Evolutionary conservation across 2,888 invertebrate species (phyloP), one percentile per base, ranked within the genome.

Genomic region (Stomorhina lunata): DNA sequence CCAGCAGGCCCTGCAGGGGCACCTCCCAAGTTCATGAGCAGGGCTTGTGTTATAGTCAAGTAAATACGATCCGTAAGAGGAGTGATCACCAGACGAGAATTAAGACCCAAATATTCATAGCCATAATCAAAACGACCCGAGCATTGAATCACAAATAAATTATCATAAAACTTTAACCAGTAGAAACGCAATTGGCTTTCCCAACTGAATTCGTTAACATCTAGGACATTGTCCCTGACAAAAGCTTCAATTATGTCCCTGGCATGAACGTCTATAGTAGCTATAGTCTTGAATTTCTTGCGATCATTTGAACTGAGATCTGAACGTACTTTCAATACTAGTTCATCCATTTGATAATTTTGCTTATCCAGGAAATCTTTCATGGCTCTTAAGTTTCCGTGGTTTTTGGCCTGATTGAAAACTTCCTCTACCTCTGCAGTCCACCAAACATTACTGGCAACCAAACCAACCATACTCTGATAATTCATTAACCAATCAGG

Each of bases 81-180:
- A 0, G 98, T 98, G 80, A 98, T 96, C 7, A 98, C 98, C 73
- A 98, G 92, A 45, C 98, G 94, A 0, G 97, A 97, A 90, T 97
- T 97, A 9, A 98, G 91, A 0, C 98, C 98, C 97, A 98, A 97
- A 90, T 98, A 98, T 89, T 98, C 98, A 89, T 98, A 98, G 4
- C 98, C 98, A 87, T 97, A 98, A 81, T 97, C 96, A 89, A 98
- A 98, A 22, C 93, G 92, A 90, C 94, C 94, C 20, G 95, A 95
- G 88, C 98, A 98, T 88, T 98, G 98, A 25, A 94, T 93, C 20
- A 97, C 94, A 91, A 94, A 94, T 17, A 97, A 90, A 86, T 96
- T 95, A 88, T 98, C 97, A 48, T 94, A 92, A 76, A 93, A 93
- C 88, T 95, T 96, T 1, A 95, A 92, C 98, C 98, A 98, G 89